Evolutionary conservation across 1,140 invertebrate species (phyloP).

Genomic region (Palaemon carinicauda): DNA sequence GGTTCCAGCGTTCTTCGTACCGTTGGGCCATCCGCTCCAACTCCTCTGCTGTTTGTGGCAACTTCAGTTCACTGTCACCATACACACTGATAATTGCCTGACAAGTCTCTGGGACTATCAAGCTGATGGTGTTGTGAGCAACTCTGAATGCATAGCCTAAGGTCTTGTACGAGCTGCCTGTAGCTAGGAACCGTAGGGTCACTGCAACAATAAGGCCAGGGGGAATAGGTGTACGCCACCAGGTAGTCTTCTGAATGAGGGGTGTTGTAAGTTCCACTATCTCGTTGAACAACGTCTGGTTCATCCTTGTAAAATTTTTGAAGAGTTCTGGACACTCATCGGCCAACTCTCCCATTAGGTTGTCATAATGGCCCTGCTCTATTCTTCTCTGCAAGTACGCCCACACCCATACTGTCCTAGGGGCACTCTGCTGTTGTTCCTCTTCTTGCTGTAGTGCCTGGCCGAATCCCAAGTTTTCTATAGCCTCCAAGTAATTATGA

Average conservation of each 20-base stretch:
- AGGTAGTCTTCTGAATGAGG: conserved; percentile 1
- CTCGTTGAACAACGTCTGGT: not conserved
- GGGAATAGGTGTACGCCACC: too few species aligned
- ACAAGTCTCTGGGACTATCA: not conserved
- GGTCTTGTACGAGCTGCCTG: not conserved
- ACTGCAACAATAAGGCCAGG: not conserved
- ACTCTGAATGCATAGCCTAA: too few species aligned
- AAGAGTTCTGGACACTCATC: not conserved
- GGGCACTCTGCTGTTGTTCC: not conserved
- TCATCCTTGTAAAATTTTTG: not conserved
- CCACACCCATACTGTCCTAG: not conserved
- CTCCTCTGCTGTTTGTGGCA: too few species aligned
- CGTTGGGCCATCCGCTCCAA: too few species aligned
- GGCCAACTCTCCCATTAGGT: not conserved
- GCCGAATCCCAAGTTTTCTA: too few species aligned
- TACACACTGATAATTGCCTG: not conserved
- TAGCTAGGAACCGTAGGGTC: not conserved
- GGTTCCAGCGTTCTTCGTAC: too few species aligned
- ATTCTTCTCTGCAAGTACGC: not conserved
- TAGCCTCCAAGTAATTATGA: too few species aligned
- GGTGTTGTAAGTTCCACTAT: not conserved
- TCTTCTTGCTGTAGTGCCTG: too few species aligned
- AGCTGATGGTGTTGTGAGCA: not conserved
- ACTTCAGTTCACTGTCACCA: too few species aligned
- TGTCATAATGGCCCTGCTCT: not conserved